Evolutionary conservation across 2,797 vertebrate genomes (phyloP).

Genomic region (Diglossa cyanea): DNA sequence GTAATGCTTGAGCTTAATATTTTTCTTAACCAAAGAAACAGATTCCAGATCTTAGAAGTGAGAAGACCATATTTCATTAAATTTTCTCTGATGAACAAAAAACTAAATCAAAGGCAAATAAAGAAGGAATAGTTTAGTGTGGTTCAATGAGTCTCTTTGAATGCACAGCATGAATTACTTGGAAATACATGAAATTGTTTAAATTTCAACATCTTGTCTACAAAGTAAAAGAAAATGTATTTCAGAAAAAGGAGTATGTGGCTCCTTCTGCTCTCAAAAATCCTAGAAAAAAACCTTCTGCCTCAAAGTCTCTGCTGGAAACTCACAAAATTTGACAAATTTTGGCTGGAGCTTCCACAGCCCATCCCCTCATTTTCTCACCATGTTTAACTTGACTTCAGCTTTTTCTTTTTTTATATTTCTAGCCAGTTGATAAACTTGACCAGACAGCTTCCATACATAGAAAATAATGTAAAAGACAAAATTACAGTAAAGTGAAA

Average conservation of each 20-base stretch:
- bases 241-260: neutral
- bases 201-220: neutral
- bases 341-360: neutral
- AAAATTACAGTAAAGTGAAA: neutral
- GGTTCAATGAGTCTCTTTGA: neutral
- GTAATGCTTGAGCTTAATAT: neutral
- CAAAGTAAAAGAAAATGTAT: neutral
- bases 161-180: neutral
- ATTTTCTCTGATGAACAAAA: slow-evolving; percentile 12
- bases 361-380: neutral
- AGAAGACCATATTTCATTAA: slow-evolving; percentile 21
- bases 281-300: neutral
- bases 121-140: neutral
- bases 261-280: neutral
- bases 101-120: neutral
- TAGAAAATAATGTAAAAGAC: neutral
- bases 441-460: neutral
- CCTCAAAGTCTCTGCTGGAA: neutral
- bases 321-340: neutral
- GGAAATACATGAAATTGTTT: neutral
- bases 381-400: neutral
- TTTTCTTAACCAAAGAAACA: slow-evolving; percentile 37
- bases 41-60: slow-evolving; percentile 12
- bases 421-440: neutral
- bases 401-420: neutral